phyloP scores from a whole-genome alignment of 2,888 invertebrate species.

The Tipula lateralis region DNA sequence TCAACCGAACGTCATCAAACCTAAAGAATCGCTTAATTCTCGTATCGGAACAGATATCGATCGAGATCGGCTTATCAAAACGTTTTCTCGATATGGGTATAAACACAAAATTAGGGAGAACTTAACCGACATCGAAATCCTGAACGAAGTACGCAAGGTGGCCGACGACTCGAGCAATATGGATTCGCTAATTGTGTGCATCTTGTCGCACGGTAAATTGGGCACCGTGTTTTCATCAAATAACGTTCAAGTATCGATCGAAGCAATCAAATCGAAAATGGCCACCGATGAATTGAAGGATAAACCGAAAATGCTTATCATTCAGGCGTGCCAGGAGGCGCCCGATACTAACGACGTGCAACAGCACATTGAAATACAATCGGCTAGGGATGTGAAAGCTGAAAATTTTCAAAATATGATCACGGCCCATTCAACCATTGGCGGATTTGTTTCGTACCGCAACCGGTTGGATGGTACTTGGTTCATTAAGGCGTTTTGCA shows the following conservation, averaged over 20 bases:
- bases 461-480: slow-evolving; percentile 32
- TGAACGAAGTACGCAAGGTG: slow-evolving; percentile 29
- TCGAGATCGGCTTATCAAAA: not conserved
- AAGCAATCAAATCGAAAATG: slow-evolving; percentile 46
- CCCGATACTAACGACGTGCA: not conserved
- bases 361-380: not conserved
- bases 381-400: not conserved
- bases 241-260: slow-evolving; percentile 44
- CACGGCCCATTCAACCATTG: slow-evolving; percentile 31
- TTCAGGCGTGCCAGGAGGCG: slow-evolving; percentile 53
- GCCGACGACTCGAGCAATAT: not conserved
- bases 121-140: slow-evolving; percentile 32
- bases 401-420: slow-evolving; percentile 32
- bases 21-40: not conserved
- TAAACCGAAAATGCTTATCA: slow-evolving; percentile 50
- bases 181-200: slow-evolving; percentile 34
- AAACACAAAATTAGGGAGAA: not conserved
- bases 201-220: slow-evolving; percentile 34
- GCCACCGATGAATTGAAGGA: slow-evolving; percentile 43
- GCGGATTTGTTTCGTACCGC: slow-evolving; percentile 31
- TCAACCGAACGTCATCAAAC: not conserved
- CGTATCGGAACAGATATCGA: slow-evolving; percentile 33
- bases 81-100: slow-evolving; percentile 31
- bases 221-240: slow-evolving; percentile 47
- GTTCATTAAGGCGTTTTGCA: slow-evolving; percentile 34